These are phyloP conservation scores for Sphaerophoria taeniata DNA, from an alignment of 2,888 invertebrate species.

Conservation along the genomic window DNA sequence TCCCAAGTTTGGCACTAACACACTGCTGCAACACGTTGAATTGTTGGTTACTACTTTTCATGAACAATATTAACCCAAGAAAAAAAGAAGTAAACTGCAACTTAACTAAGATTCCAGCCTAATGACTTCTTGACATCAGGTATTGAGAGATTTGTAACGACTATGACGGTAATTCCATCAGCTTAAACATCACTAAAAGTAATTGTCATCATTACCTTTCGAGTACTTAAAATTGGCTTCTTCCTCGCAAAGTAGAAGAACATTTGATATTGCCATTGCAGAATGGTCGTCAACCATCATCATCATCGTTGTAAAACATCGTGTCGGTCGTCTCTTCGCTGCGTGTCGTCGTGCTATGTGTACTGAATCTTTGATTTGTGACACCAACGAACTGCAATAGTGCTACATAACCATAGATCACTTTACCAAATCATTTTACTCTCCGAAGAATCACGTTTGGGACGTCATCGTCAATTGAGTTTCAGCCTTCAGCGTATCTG, in stretches of 20 bases:
- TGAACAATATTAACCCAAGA: neutral
- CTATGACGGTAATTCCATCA: slow-evolving; percentile 55
- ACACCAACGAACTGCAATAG: slow-evolving; percentile 62
- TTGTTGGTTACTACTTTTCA: too few species aligned
- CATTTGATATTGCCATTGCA: neutral
- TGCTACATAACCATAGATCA: slow-evolving; percentile 47
- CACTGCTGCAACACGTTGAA: slow-evolving; percentile 16
- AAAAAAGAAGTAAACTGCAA: slow-evolving; percentile 8
- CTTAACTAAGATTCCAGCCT: slow-evolving; percentile 58
- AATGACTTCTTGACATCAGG: slow-evolving; percentile 72
- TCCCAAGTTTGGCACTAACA: slow-evolving; percentile 48
- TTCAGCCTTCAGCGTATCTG: too few species aligned
- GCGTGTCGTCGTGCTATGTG: slow-evolving; percentile 9
- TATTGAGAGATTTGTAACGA: slow-evolving; percentile 71
- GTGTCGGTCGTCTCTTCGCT: neutral
- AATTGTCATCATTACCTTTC: slow-evolving; percentile 67
- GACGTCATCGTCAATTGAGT: slow-evolving; percentile 51
- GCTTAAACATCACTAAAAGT: slow-evolving; percentile 59
- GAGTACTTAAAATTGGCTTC: slow-evolving; percentile 57
- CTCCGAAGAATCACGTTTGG: slow-evolving; percentile 57
- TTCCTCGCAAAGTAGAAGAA: neutral
- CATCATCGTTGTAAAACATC: neutral
- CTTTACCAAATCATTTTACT: slow-evolving; percentile 40
- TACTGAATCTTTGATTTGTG: slow-evolving; percentile 72
- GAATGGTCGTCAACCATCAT: slow-evolving; percentile 41